phyloP scores from a whole-genome alignment of 2,113 vertebrate genomes.

The Montifringilla adamsi region DNA sequence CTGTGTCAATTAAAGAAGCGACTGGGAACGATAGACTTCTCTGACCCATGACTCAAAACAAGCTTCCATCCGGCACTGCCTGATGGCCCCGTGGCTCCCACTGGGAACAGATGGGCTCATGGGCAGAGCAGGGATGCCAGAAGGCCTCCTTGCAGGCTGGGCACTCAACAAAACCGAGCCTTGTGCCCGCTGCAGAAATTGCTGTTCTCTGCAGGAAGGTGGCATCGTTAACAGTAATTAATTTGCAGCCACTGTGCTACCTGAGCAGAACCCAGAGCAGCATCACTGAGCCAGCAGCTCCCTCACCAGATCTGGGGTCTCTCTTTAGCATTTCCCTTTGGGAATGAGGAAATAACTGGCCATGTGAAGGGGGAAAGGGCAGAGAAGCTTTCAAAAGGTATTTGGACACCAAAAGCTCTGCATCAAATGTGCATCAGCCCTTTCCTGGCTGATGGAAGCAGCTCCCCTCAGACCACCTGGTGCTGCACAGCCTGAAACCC shows the following conservation, averaged over 20 bases:
- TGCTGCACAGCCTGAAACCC: not conserved
- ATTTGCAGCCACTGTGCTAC: constrained; percentile 29
- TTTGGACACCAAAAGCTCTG: not conserved
- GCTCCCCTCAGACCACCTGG: not conserved
- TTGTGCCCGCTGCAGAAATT: constrained; percentile 16
- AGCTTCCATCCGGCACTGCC: constrained; percentile 39
- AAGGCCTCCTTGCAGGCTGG: constrained; percentile 26
- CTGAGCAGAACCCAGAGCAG: not conserved
- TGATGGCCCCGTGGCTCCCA: constrained; percentile 19
- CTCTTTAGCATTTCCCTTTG: not conserved
- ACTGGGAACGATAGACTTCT: constrained; percentile 14
- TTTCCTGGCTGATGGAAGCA: not conserved
- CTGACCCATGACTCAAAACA: constrained; percentile 19
- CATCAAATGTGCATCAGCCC: not conserved
- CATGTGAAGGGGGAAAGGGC: not conserved
- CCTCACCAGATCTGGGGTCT: not conserved
- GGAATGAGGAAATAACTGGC: not conserved
- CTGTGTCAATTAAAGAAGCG: constrained; percentile 39
- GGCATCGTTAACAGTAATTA: constrained; percentile 44
- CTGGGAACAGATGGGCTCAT: constrained; percentile 42
- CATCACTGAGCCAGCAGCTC: not conserved
- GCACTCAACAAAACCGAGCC: not conserved
- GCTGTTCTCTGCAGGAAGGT: constrained; percentile 48
- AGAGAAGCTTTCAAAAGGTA: not conserved
- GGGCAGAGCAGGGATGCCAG: not conserved